Evolutionary conservation across 2,113 vertebrate species (phyloP).

Genomic region (Istiophorus platypterus): DNA sequence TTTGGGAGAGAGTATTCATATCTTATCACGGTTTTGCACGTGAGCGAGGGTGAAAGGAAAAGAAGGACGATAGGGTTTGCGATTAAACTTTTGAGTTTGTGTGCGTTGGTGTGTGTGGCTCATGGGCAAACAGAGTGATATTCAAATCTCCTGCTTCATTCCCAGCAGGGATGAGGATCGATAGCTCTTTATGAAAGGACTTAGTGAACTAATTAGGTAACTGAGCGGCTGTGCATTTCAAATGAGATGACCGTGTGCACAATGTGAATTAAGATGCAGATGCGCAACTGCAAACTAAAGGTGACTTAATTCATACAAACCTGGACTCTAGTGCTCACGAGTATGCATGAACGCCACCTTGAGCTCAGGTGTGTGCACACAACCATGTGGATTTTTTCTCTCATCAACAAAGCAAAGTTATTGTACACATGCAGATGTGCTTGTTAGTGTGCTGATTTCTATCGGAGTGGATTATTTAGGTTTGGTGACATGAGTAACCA

Average conservation of each 20-base stretch:
- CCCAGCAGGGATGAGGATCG: slow-evolving; percentile 67
- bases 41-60: neutral
- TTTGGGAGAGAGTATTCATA: slow-evolving; percentile 66
- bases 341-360: neutral
- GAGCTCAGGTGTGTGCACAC: slow-evolving; percentile 59
- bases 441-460: slow-evolving; percentile 63
- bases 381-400: slow-evolving; percentile 31
- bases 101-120: slow-evolving; percentile 23
- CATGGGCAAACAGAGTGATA: slow-evolving; percentile 44
- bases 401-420: slow-evolving; percentile 46
- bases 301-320: slow-evolving; percentile 48
- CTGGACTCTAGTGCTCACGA: slow-evolving; percentile 2
- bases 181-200: slow-evolving; percentile 76
- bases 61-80: neutral
- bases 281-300: slow-evolving; percentile 42
- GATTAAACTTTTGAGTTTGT: slow-evolving; percentile 18
- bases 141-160: slow-evolving; percentile 57
- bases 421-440: slow-evolving; percentile 65
- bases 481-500: slow-evolving; percentile 68
- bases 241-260: slow-evolving; percentile 58
- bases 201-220: slow-evolving; percentile 74
- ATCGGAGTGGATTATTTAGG: slow-evolving; percentile 71
- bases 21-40: slow-evolving; percentile 19
- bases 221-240: slow-evolving; percentile 60
- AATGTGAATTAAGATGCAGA: slow-evolving; percentile 54